These are phyloP conservation scores for Ceratina japonica DNA, from an alignment of 1,140 invertebrate genomes.

Conservation along the genomic window DNA sequence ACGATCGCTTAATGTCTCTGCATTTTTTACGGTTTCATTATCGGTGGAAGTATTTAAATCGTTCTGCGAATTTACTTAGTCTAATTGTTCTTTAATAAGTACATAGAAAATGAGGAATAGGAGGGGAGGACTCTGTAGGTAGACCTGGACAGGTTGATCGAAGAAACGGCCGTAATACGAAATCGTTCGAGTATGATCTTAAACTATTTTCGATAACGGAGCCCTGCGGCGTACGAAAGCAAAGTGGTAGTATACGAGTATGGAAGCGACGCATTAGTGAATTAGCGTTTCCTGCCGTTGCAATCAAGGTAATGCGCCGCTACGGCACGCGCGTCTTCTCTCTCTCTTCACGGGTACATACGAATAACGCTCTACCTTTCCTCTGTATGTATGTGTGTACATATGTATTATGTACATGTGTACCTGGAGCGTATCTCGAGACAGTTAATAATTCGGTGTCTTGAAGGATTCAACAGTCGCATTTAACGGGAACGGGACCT, in stretches of 20 bases:
- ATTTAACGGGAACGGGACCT: conserved; percentile 22
- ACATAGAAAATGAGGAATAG: too few species aligned
- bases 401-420: neutral
- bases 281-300: conserved; percentile 72
- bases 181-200: conserved; percentile 56
- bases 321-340: conserved; percentile 54
- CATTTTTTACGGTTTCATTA: neutral
- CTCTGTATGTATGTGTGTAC: too few species aligned
- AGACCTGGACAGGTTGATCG: neutral
- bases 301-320: conserved; percentile 74
- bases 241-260: conserved; percentile 59
- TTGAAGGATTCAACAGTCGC: conserved; percentile 22
- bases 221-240: conserved; percentile 41
- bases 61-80: too few species aligned
- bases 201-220: conserved; percentile 52
- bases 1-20: neutral
- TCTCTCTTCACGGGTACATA: conserved; percentile 7
- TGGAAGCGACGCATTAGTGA: conserved; percentile 72
- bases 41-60: too few species aligned
- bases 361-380: conserved; percentile 49
- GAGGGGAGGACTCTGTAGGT: too few species aligned
- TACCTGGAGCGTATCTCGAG: conserved; percentile 24
- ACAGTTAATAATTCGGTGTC: conserved; percentile 70
- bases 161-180: conserved; percentile 28
- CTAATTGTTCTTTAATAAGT: too few species aligned